phyloP scores from a whole-genome alignment of 2,113 vertebrate species.

The Monopterus albus region DNA sequence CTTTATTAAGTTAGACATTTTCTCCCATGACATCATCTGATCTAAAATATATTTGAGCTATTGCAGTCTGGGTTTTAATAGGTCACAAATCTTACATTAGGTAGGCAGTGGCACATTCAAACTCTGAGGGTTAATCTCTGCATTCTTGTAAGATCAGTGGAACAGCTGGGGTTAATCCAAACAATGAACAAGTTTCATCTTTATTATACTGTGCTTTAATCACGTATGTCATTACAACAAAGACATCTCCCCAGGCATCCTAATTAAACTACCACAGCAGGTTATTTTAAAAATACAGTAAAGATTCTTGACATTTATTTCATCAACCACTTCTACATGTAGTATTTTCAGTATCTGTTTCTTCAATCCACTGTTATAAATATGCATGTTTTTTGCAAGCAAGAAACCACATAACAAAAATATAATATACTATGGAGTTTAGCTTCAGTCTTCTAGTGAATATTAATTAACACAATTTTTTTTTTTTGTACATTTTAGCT shows the following conservation, averaged over 20 bases:
- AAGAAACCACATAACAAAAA: background rate
- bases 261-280: constrained; percentile 12
- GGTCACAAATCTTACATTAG: background rate
- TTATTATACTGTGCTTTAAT: background rate
- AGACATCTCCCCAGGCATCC: too few relatives aligned
- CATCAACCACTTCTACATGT: background rate
- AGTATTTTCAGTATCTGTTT: constrained; percentile 16
- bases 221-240: too few relatives aligned
- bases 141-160: background rate
- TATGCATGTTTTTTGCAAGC: too few relatives aligned
- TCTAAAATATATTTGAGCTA: constrained; percentile 13
- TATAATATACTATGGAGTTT: background rate
- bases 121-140: background rate
- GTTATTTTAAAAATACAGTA: constrained; percentile 9
- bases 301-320: constrained; percentile 3
- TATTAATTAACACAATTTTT: constrained; percentile 1
- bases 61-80: constrained; percentile 13
- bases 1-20: constrained; percentile 1
- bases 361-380: constrained; percentile 2
- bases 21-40: constrained; percentile 25
- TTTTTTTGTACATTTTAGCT: constrained; percentile 15
- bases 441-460: constrained; percentile 2
- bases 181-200: constrained; percentile 11
- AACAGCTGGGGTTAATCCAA: too few relatives aligned
- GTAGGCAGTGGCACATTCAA: background rate